A percentile compares a stretch with the other conserved stretches of the same genome.
Evolutionary conservation across 2,113 vertebrate genomes (phyloP).

Genomic region (Edolisoma coerulescens): DNA sequence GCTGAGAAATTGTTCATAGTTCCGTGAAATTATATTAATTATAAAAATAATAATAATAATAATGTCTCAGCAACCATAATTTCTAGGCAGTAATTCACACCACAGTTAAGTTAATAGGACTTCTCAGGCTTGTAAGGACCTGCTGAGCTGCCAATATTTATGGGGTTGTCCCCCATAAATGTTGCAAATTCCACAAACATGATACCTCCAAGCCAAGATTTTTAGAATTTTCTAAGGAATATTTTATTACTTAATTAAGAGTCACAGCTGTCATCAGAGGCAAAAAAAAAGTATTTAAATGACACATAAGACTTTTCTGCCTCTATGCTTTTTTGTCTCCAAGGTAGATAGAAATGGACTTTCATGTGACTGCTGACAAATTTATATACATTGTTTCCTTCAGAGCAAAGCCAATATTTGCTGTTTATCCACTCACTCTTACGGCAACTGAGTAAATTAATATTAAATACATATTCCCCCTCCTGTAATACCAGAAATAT

Average conservation of each 20-base stretch:
- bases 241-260: background rate
- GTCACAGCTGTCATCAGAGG: background rate
- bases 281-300: background rate
- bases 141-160: background rate
- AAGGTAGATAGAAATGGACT: background rate
- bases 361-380: background rate
- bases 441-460: background rate
- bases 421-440: background rate
- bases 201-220: background rate
- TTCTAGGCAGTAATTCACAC: background rate
- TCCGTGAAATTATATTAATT: background rate
- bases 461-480: fast-evolving
- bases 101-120: background rate
- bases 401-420: background rate
- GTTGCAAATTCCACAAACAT: background rate
- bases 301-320: background rate
- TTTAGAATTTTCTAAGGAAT: background rate
- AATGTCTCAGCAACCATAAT: background rate
- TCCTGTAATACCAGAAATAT: background rate
- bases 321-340: background rate
- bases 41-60: background rate
- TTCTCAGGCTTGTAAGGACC: background rate
- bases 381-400: background rate
- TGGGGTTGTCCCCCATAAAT: background rate
- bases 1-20: background rate